Conservation (phyloP, 2,797 vertebrate genomes). For the Myotis daubentonii region DNA sequence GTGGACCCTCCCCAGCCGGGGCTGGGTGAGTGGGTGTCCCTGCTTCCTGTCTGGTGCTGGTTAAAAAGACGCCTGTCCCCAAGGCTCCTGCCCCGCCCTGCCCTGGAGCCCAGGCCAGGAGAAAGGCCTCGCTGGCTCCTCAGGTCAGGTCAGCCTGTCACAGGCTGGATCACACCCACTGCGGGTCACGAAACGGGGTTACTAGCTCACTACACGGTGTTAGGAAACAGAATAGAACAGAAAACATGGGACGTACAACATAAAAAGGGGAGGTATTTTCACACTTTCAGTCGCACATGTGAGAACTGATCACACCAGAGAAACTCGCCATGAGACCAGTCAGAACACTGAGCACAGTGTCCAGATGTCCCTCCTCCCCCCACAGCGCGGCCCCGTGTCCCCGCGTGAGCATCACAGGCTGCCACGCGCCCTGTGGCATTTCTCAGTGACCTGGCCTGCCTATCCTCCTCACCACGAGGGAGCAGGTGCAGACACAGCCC, state of each 20-base stretch:
- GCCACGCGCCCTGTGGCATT: rapidly evolving
- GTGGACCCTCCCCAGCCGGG: neutral
- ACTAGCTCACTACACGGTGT: neutral
- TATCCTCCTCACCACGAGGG: neutral
- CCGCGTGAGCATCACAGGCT: neutral
- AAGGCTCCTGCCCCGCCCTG: neutral
- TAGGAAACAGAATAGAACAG: neutral
- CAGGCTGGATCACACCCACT: rapidly evolving
- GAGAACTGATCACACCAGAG: neutral
- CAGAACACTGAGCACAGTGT: neutral
- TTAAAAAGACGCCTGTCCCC: neutral
- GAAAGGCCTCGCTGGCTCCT: neutral
- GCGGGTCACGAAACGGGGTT: neutral
- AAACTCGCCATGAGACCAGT: neutral
- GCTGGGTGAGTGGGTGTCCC: rapidly evolving
- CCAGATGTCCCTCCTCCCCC: no score
- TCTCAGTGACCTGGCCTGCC: neutral
- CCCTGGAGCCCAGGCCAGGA: neutral
- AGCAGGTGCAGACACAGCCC: neutral
- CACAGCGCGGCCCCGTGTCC: no score
- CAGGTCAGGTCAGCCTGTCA: rapidly evolving
- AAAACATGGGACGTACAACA: neutral
- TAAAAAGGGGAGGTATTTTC: neutral
- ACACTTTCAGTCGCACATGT: neutral
- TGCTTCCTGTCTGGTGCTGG: neutral